Evolutionary conservation across 2,888 invertebrate species (phyloP), one percentile per base, ranked within the genome.

Genomic region (Phymatocera aterrima): DNA sequence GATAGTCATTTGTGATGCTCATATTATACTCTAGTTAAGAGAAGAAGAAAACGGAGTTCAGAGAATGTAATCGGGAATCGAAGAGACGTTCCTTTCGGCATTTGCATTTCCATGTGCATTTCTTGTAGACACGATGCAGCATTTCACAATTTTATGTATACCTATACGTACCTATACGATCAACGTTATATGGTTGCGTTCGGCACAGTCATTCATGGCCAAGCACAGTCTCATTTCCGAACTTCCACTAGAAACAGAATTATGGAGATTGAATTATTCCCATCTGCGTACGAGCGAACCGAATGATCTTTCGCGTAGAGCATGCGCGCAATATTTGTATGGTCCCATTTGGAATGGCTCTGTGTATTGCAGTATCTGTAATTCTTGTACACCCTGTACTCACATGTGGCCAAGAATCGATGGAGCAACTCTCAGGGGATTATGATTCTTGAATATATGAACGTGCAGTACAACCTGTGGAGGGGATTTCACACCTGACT

Each of bases 401-500:
- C 10, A 15, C 61, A 10, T 51, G 46, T 68, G 10, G 4, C 34
- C 21, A 34, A 21, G 15, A 75, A 57, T 75, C 57, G 40, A 48
- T 31, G 40, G 10, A 40, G 75, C 37, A 75, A 37, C 57, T 54
- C 40, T 12, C 24, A 10, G 57, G 37, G 75, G 37, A 75, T 75
- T 57, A 57, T 75, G 43, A 75, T 75, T 28, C 40, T 57, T 24
- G 18, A 75, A 75, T 60, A n/a, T n/a, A 60, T 37, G 57, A 75
- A 75, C 24, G 31, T n/a, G 21, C n/a, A 54, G 37, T 40, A 24
- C 57, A 57, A 75, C 51, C 48, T 40, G 34, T 37, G 21, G 12
- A 18, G 48, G 57, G 57, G 46, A 57, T 75, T 75, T 60, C 75
- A 75, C 75, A 75, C 75, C 75, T 75, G 75, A 75, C 57, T 28